Percentiles rank a stretch among this genome's conserved stretches.
Evolutionary conservation across 2,113 vertebrate genomes (phyloP).

Genomic region (Pitta sordida): DNA sequence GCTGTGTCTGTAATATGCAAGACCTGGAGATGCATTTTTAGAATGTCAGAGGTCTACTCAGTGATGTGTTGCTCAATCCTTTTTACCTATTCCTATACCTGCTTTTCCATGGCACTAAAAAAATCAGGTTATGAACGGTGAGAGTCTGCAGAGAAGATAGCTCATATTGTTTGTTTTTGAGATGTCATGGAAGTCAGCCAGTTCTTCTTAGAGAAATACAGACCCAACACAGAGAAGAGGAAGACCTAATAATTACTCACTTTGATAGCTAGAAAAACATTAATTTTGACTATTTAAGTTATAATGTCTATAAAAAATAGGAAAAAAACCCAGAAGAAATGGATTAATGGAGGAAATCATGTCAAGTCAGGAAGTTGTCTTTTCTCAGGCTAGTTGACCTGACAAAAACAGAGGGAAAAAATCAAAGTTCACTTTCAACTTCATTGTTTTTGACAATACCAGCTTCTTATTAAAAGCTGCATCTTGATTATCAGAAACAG

Average conservation of each 20-base stretch:
- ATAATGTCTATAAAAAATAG: background rate
- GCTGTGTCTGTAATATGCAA: background rate
- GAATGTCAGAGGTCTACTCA: background rate
- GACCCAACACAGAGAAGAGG: background rate
- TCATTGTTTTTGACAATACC: background rate
- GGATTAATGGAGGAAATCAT: background rate
- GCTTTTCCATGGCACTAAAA: background rate
- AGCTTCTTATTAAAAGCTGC: background rate
- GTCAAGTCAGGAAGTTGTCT: background rate
- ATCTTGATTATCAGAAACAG: background rate
- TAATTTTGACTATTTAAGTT: background rate
- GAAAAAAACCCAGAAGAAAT: background rate
- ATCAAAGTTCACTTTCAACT: background rate
- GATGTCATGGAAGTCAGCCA: background rate
- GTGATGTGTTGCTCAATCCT: background rate
- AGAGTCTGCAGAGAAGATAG: background rate
- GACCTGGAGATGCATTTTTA: background rate
- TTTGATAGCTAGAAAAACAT: background rate
- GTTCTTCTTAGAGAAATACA: background rate
- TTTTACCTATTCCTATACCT: background rate
- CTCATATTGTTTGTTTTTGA: background rate
- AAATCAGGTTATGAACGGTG: background rate
- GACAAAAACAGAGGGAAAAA: background rate
- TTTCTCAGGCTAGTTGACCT: background rate
- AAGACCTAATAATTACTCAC: background rate